Percentiles rank a stretch among this genome's conserved stretches.
Evolutionary conservation across 2,888 invertebrate genomes (phyloP).

Genomic region (Muschampia plurimacula): DNA sequence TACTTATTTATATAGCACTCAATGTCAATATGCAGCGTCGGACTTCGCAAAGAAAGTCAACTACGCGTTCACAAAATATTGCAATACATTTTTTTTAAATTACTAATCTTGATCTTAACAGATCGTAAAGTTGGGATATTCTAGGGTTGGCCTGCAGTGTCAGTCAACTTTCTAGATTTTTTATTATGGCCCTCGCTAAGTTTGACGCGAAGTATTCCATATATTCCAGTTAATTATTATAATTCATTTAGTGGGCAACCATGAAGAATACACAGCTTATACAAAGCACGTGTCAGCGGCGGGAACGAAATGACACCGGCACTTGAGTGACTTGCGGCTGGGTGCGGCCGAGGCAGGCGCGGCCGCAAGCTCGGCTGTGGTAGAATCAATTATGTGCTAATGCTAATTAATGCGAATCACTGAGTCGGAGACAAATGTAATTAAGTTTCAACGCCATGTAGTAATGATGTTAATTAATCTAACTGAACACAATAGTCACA

Average conservation of each 20-base stretch:
- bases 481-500: slow-evolving; percentile 37
- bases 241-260: slow-evolving; percentile 6
- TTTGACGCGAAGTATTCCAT: not conserved
- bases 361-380: slow-evolving; percentile 12
- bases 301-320: not conserved
- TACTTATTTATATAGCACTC: too few relatives aligned
- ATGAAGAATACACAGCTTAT: slow-evolving; percentile 40
- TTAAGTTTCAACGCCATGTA: slow-evolving; percentile 38
- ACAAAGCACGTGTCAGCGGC: not conserved
- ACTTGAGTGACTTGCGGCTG: slow-evolving; percentile 7
- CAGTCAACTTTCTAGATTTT: too few relatives aligned
- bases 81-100: too few relatives aligned
- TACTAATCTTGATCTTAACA: too few relatives aligned
- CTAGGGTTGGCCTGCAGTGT: too few relatives aligned
- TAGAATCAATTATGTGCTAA: slow-evolving; percentile 18
- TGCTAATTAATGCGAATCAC: slow-evolving; percentile 48
- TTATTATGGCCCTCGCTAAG: too few relatives aligned
- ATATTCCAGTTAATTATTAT: not conserved
- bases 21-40: too few relatives aligned
- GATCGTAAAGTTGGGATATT: too few relatives aligned
- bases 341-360: slow-evolving; percentile 11
- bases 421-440: slow-evolving; percentile 47
- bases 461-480: slow-evolving; percentile 43
- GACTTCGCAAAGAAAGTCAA: too few relatives aligned
- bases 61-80: too few relatives aligned